These are phyloP conservation scores for Steinernema khuongi DNA, from an alignment of 1,140 invertebrate species.

Conservation along the genomic window DNA sequence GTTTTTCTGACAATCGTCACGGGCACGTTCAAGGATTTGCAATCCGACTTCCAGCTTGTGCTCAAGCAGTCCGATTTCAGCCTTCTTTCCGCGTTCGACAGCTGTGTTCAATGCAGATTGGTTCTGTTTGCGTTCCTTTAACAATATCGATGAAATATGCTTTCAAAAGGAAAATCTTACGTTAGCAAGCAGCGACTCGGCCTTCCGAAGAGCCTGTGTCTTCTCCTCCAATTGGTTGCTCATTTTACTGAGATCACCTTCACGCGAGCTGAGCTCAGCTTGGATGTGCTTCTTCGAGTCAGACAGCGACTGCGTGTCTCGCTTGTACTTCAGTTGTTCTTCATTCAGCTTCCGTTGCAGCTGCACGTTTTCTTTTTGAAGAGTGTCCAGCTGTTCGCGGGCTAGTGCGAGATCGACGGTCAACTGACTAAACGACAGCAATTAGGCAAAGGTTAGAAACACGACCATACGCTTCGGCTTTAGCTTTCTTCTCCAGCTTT, in stretches of 20 bases:
- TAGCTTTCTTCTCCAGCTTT: conserved; percentile 46
- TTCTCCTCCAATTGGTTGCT: conserved; percentile 42
- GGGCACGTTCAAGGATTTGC: background rate
- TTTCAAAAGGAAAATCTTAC: conserved; percentile 24
- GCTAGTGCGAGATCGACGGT: conserved; percentile 38
- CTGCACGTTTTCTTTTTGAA: conserved; percentile 32
- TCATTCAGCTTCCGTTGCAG: conserved; percentile 40
- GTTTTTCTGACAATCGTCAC: conserved; percentile 1
- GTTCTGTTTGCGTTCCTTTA: conserved; percentile 1
- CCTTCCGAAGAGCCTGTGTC: conserved; percentile 41
- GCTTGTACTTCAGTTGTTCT: conserved; percentile 43
- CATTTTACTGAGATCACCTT: conserved; percentile 34
- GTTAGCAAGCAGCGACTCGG: conserved; percentile 41
- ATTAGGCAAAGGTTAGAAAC: conserved; percentile 14
- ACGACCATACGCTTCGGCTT: conserved; percentile 41
- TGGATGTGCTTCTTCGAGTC: conserved; percentile 42
- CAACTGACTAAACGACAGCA: conserved; percentile 35
- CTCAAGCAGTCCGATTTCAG: background rate
- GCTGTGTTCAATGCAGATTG: background rate
- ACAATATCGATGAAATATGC: background rate
- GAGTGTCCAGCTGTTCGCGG: conserved; percentile 36
- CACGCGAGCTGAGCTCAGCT: conserved; percentile 28
- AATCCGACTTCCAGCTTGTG: conserved; percentile 3
- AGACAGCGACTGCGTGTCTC: conserved; percentile 42
- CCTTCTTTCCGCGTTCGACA: background rate